phyloP scores from a whole-genome alignment of 2,888 invertebrate species.

The Lobophora halterata region DNA sequence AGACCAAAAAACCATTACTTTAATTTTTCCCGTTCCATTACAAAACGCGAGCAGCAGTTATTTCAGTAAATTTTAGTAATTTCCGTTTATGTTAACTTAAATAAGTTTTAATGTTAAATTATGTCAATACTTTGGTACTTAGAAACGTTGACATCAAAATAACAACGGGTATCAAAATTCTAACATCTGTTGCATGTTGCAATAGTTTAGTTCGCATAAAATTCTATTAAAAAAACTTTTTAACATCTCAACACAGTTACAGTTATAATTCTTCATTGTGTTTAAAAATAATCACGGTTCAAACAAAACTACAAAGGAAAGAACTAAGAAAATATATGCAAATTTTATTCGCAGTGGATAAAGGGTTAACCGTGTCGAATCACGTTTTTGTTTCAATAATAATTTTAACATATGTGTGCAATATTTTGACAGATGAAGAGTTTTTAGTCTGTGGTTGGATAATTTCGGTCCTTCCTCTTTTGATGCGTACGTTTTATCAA shows the following conservation, averaged over 20 bases:
- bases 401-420: slow-evolving; percentile 35
- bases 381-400: slow-evolving; percentile 37
- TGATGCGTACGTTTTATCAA: slow-evolving; percentile 8
- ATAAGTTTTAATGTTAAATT: too few species aligned
- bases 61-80: too few species aligned
- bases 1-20: too few species aligned
- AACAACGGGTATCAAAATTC: too few species aligned
- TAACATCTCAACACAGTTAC: slow-evolving; percentile 64
- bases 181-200: slow-evolving; percentile 45
- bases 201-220: slow-evolving; percentile 42
- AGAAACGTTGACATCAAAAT: too few species aligned
- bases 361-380: slow-evolving; percentile 44
- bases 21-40: too few species aligned
- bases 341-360: slow-evolving; percentile 40
- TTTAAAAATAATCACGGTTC: slow-evolving; percentile 56
- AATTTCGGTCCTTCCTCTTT: slow-evolving; percentile 14
- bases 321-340: slow-evolving; percentile 64
- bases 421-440: slow-evolving; percentile 29
- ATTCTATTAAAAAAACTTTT: slow-evolving; percentile 60
- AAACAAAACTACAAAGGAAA: slow-evolving; percentile 49
- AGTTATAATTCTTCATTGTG: slow-evolving; percentile 64
- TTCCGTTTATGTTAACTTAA: too few species aligned
- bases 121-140: not conserved
- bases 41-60: too few species aligned
- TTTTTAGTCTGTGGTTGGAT: too few species aligned